Evolutionary conservation across 2,113 vertebrate genomes (phyloP).

Genomic region (Rhinopithecus roxellana): DNA sequence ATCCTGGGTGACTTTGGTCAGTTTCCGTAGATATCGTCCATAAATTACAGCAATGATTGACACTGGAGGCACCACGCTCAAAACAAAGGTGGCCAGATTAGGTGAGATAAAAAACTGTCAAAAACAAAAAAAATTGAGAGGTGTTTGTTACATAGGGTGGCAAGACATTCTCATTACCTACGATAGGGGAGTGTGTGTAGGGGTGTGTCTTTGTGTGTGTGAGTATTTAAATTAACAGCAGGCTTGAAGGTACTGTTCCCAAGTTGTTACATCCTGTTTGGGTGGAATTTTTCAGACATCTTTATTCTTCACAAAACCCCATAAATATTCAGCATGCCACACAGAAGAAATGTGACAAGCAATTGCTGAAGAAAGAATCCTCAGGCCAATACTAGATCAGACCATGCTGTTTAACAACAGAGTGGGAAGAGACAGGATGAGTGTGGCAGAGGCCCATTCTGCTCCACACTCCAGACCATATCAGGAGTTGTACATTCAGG

Average conservation of each 20-base stretch:
- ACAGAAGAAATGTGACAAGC: background rate
- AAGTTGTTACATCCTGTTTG: background rate
- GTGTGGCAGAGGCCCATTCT: background rate
- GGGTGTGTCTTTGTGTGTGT: background rate
- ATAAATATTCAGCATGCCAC: rapidly evolving
- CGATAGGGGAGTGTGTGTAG: background rate
- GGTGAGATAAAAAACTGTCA: slow-evolving; percentile 95
- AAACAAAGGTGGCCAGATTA: slow-evolving; percentile 92
- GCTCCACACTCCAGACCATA: background rate
- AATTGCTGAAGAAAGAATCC: background rate
- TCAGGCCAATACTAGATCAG: background rate
- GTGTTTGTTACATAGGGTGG: background rate
- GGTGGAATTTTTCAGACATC: background rate
- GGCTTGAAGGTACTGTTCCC: background rate
- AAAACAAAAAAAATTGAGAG: slow-evolving; percentile 72
- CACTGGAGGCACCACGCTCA: slow-evolving; percentile 94
- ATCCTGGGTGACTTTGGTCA: slow-evolving; percentile 94
- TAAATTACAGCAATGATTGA: slow-evolving; percentile 91
- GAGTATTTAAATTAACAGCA: background rate
- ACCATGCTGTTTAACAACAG: background rate
- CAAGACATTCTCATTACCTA: background rate
- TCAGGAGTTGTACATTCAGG: background rate
- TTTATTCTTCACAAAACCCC: background rate
- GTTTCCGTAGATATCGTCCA: slow-evolving; percentile 92
- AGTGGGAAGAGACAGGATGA: rapidly evolving